Percentiles rank a stretch among this genome's conserved stretches.
Evolutionary conservation across 1,140 invertebrate species (phyloP).

Genomic region (Musca vetustissima): DNA sequence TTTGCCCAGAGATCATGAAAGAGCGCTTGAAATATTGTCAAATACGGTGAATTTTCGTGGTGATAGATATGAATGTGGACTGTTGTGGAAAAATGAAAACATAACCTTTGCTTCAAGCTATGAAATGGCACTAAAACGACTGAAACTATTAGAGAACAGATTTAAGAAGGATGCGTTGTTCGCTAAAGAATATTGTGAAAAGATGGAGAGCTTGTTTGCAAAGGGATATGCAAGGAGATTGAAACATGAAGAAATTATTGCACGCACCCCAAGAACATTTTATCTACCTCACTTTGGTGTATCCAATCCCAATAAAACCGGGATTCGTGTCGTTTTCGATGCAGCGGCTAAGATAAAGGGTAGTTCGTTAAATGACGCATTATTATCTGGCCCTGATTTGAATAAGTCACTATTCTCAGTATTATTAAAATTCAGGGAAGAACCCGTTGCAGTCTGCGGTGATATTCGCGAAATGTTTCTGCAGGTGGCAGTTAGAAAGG

Average conservation of each 20-base stretch:
- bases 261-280: conserved; percentile 22
- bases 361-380: background rate
- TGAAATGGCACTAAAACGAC: background rate
- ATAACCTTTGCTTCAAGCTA: conserved; percentile 26
- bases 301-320: conserved; percentile 36
- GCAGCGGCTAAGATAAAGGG: conserved; percentile 32
- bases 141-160: conserved; percentile 3
- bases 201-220: conserved; percentile 30
- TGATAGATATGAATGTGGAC: conserved; percentile 32
- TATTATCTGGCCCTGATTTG: conserved; percentile 16
- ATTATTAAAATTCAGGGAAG: conserved; percentile 21
- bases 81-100: conserved; percentile 36
- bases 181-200: conserved; percentile 23
- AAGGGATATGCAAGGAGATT: conserved; percentile 32
- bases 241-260: background rate
- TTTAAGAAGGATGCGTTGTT: conserved; percentile 25
- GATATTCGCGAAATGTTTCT: conserved; percentile 28
- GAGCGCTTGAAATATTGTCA: conserved; percentile 5
- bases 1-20: background rate
- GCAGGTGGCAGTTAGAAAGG: conserved; percentile 12
- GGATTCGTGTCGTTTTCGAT: conserved; percentile 41
- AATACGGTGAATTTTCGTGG: background rate
- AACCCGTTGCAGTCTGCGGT: conserved; percentile 6
- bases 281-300: conserved; percentile 46
- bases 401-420: conserved; percentile 12